Evolutionary conservation across 2,113 vertebrate genomes (phyloP), one percentile per base, ranked within the genome.

Genomic region (Fukomys damarensis): DNA sequence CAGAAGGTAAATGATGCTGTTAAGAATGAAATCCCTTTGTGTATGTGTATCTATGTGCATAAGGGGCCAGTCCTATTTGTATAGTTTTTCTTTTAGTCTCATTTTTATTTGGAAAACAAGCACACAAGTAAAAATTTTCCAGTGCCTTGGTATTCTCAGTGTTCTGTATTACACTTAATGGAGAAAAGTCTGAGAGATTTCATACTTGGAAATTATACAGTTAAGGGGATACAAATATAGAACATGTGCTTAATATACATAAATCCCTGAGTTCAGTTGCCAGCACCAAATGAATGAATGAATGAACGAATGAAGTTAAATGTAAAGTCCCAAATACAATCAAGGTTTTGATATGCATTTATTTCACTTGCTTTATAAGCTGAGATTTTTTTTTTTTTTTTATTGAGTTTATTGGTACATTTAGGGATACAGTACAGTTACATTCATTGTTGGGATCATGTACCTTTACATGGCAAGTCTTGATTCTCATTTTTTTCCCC

Each of bases 1-100:
- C 89, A 98, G 98, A 97, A 98, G 98, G 99, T 99, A 98, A 97
- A 41, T 91, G 66, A 90, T 84, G n/a, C 88, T 82, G 7, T 85
- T 72, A 26, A 82, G 83, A 85, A 20, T 82, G 77, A 80, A 87
- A 89, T 24, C 12, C 11, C 16, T 74, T 4, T 56, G 13, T 66
- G 28, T 43, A 0, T 81, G n/a, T 84, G 22, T 66, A 6, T 79
- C 32, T 96, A 4, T 81, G 38, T 86, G 28, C 2, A 0, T n/a
- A 52, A 68, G 76, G 13, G 30, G 16, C 58, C 7, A 35, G 56
- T 41, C 30, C 10, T 19, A 13, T 87, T 91, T 89, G 43, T 85
- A 26, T 91, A 38, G 19, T 54, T 94, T 93, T 94, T 59, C 59
- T 82, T 91, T 95, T 0, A 5, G 28, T 70, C 26, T 93, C n/a